A percentile compares a stretch with the other conserved stretches of the same genome.
These are phyloP conservation scores for Oncorhynchus mykiss DNA, from an alignment of 2,113 vertebrate species.

Conservation along the genomic window DNA sequence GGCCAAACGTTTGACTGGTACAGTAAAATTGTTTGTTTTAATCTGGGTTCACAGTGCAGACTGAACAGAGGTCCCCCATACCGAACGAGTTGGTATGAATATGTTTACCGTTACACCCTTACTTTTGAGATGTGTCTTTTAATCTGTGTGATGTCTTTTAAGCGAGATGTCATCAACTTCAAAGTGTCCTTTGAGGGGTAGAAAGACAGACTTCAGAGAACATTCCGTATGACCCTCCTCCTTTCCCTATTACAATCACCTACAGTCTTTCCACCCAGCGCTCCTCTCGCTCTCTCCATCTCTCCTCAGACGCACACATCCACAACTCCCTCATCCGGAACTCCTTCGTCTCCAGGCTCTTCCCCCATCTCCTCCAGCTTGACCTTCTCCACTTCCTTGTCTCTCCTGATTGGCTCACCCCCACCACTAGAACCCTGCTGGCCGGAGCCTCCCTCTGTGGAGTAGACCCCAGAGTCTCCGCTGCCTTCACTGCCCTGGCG, in stretches of 20 bases:
- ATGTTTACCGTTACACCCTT: too few relatives aligned
- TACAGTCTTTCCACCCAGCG: too few relatives aligned
- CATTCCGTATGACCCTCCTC: background rate
- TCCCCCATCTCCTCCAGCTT: conserved; percentile 30
- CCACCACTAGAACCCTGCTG: background rate
- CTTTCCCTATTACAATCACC: background rate
- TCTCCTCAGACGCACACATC: conserved; percentile 46
- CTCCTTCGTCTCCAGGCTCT: background rate
- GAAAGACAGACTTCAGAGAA: background rate
- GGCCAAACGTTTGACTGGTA: too few relatives aligned
- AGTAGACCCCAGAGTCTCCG: conserved; percentile 68
- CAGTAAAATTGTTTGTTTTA: too few relatives aligned
- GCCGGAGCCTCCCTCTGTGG: conserved; percentile 49
- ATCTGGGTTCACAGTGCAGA: too few relatives aligned
- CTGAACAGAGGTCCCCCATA: too few relatives aligned
- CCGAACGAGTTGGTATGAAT: too few relatives aligned
- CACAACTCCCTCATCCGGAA: conserved; percentile 30
- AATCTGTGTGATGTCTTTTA: too few relatives aligned
- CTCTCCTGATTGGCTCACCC: background rate
- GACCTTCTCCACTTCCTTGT: conserved; percentile 8
- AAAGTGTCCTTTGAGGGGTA: background rate
- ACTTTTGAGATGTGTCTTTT: too few relatives aligned
- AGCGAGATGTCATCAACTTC: too few relatives aligned
- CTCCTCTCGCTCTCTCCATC: too few relatives aligned
- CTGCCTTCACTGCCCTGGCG: conserved; percentile 61